Base-by-base conservation (phyloP, 1,140 invertebrate genomes). In the Drosophila nannoptera region DNA sequence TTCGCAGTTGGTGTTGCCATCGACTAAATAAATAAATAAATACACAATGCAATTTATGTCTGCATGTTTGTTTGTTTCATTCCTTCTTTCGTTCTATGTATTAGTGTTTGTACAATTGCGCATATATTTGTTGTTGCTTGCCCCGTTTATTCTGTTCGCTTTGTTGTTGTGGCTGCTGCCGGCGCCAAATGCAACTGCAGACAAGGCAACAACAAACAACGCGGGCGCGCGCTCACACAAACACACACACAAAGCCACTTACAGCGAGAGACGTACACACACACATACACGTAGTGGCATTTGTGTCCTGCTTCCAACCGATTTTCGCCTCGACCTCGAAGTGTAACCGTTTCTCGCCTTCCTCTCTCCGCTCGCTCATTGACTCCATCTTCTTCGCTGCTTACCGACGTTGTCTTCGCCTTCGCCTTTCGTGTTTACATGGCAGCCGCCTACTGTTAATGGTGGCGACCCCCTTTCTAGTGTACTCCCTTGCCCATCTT, bases 11-110 rank as follows among this genome's bases (percentile, higher is more conserved):
- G 53, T 73, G 77, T 69, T 80, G 77, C 77, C 78, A 73, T 82
- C 66, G 77, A 73, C 74, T 74, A 82, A 81, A 82, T 82, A 81
- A 81, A 82, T 82, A 81, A 81, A 81, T 81, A 81, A 77, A 81
- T 71, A 66, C 55, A 70, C 55, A 74, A 59, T 81, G 77, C 77
- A 82, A 81, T 82, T 75, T 81, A 81, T 73, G 58, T 73, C 45
- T 54, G 49, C 52, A 59, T 75, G 67, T 59, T 75, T 69, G 62
- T 55, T 16, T 68, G 38, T 61, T 62, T 67, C 50, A 60, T 35
- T 63, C 43, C 63, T 63, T 64, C 42, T 43, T 43, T 43, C 40
- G 4, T 43, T 43, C 40, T 70, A 48, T 72, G 62, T 53, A 42
- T 36, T 42, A 55, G 46, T 71, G 64, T 49, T 52, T 52, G 49